phyloP scores from a whole-genome alignment of 1,140 invertebrate genomes.

The Homarus americanus region DNA sequence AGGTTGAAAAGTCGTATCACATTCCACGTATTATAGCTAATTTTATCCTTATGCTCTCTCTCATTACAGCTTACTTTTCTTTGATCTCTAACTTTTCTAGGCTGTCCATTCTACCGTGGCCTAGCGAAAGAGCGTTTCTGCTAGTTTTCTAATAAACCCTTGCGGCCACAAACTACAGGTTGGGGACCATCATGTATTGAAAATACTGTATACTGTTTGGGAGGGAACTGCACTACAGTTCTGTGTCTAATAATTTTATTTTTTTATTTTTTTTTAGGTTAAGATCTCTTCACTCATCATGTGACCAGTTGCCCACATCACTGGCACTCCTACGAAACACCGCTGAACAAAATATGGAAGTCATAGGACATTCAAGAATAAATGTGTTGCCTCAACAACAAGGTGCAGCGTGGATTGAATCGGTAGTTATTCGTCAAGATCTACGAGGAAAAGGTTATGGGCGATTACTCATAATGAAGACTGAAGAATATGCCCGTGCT shows the following conservation, averaged over 20 bases:
- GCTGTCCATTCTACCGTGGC: no score
- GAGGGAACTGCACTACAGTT: no score
- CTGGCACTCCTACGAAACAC: constrained; percentile 51
- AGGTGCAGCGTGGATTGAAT: constrained; percentile 73
- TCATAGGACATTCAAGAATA: constrained; percentile 69
- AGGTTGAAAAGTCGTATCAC: no score
- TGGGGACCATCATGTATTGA: no score
- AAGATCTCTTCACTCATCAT: constrained; percentile 62
- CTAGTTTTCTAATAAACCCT: background rate
- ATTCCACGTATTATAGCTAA: no score
- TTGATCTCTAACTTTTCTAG: no score
- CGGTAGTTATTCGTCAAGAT: constrained; percentile 72
- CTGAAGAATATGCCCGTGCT: constrained; percentile 69
- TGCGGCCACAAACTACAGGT: no score
- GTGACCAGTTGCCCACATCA: constrained; percentile 72
- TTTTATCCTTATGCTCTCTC: no score
- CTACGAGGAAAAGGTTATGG: constrained; percentile 74
- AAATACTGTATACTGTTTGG: no score
- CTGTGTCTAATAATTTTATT: no score
- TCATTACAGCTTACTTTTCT: no score
- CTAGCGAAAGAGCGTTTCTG: no score
- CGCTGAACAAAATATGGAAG: constrained; percentile 17
- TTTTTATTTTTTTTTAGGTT: constrained; percentile 43
- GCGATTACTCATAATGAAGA: constrained; percentile 70
- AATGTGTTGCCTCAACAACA: constrained; percentile 49